Evolutionary conservation across 2,113 vertebrate species (phyloP).

Genomic region (Mastomys coucha): DNA sequence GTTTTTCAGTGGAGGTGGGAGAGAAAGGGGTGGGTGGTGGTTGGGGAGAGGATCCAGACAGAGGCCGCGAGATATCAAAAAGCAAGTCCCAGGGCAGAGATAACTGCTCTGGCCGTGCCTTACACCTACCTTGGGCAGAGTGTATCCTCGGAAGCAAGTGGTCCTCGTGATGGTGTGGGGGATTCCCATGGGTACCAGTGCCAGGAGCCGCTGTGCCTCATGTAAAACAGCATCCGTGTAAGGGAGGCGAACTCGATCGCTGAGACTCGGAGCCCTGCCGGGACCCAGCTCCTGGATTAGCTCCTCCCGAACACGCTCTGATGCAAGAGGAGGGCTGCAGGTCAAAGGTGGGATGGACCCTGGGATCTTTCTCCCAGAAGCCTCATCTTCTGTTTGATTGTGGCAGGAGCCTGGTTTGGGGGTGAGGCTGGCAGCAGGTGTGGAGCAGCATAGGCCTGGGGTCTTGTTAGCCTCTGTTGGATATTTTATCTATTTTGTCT

Average conservation of each 20-base stretch:
- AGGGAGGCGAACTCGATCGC: conserved; percentile 74
- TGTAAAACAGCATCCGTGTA: conserved; percentile 80
- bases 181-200: conserved; percentile 81
- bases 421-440: not conserved
- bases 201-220: conserved; percentile 79
- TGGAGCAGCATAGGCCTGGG: not conserved
- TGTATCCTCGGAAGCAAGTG: conserved; percentile 76
- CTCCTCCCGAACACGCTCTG: conserved; percentile 79
- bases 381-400: too few relatives aligned
- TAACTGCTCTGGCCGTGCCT: accelerated
- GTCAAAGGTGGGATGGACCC: not conserved
- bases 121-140: conserved; percentile 80
- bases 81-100: not conserved
- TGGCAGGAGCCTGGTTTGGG: too few relatives aligned
- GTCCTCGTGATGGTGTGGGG: conserved; percentile 68
- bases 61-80: not conserved
- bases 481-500: not conserved
- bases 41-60: not conserved
- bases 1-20: not conserved
- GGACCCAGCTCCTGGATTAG: conserved; percentile 76
- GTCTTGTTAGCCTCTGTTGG: not conserved
- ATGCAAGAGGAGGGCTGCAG: not conserved
- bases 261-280: conserved; percentile 52
- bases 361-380: not conserved
- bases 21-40: not conserved